These are phyloP conservation scores for Netelia inedita DNA, from an alignment of 2,888 invertebrate species.

Conservation along the genomic window DNA sequence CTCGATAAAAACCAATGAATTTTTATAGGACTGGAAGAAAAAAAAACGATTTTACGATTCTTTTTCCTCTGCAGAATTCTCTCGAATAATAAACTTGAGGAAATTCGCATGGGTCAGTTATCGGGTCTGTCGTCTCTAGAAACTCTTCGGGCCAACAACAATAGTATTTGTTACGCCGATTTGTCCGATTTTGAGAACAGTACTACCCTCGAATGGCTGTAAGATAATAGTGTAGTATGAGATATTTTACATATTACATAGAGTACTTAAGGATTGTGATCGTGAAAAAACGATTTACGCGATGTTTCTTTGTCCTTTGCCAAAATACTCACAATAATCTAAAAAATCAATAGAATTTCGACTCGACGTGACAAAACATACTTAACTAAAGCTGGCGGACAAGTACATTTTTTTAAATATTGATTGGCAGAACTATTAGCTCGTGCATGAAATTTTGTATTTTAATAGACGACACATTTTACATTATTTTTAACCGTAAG, in stretches of 20 bases:
- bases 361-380: too few species aligned
- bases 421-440: too few species aligned
- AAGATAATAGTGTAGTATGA: conserved; percentile 67
- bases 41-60: background rate
- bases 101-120: conserved; percentile 84
- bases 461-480: background rate
- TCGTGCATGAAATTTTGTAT: too few species aligned
- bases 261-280: background rate
- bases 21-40: background rate
- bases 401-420: too few species aligned
- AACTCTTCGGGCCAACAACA: conserved; percentile 86
- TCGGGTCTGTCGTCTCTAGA: conserved; percentile 84
- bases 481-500: background rate
- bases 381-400: too few species aligned
- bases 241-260: background rate
- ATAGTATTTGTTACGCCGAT: conserved; percentile 84
- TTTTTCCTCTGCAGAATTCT: conserved; percentile 77
- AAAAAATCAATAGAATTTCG: too few species aligned
- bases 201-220: conserved; percentile 84
- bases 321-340: too few species aligned
- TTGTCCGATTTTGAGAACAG: conserved; percentile 84
- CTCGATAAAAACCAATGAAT: background rate
- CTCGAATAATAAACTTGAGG: conserved; percentile 81
- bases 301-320: too few species aligned
- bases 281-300: background rate